A percentile compares a stretch with the other conserved stretches of the same genome.
These are phyloP conservation scores for Orthonevra nobilis DNA, from an alignment of 2,888 invertebrate genomes.

Conservation along the genomic window DNA sequence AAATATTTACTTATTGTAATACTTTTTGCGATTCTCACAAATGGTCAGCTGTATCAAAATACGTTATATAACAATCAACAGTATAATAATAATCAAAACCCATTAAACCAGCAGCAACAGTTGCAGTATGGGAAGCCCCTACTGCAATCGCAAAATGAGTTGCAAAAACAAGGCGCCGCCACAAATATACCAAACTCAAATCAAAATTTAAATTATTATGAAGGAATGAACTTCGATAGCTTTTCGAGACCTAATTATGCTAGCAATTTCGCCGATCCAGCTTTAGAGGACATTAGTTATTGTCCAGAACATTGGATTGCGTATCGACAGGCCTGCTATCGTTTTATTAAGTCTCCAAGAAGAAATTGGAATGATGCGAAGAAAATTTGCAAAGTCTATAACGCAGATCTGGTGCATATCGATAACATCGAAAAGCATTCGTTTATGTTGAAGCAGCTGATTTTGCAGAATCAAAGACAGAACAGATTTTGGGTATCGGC, in stretches of 20 bases:
- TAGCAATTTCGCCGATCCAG: conserved; percentile 75
- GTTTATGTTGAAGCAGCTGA: conserved; percentile 91
- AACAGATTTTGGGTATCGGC: conserved; percentile 93
- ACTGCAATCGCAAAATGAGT: conserved; percentile 73
- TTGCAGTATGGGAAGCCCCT: conserved; percentile 76
- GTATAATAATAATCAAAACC: conserved; percentile 74
- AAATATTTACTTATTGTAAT: conserved; percentile 12
- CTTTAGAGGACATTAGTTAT: conserved; percentile 77
- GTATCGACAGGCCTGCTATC: conserved; percentile 90
- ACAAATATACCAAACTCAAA: conserved; percentile 43
- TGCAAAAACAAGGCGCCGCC: conserved; percentile 71
- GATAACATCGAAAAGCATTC: conserved; percentile 92
- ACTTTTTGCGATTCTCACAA: conserved; percentile 16
- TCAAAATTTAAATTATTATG: conserved; percentile 28
- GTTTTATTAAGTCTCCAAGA: conserved; percentile 93
- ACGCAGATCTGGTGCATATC: conserved; percentile 89
- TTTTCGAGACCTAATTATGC: conserved; percentile 40
- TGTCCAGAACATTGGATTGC: conserved; percentile 95
- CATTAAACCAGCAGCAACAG: conserved; percentile 72
- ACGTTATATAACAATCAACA: conserved; percentile 77
- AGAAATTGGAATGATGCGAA: conserved; percentile 90
- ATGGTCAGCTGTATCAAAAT: conserved; percentile 44
- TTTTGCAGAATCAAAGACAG: conserved; percentile 91
- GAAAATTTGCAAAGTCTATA: conserved; percentile 90
- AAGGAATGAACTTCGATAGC: conserved; percentile 56